These are phyloP conservation scores for Endotricha flammealis DNA, from an alignment of 2,888 invertebrate species.

Conservation along the genomic window DNA sequence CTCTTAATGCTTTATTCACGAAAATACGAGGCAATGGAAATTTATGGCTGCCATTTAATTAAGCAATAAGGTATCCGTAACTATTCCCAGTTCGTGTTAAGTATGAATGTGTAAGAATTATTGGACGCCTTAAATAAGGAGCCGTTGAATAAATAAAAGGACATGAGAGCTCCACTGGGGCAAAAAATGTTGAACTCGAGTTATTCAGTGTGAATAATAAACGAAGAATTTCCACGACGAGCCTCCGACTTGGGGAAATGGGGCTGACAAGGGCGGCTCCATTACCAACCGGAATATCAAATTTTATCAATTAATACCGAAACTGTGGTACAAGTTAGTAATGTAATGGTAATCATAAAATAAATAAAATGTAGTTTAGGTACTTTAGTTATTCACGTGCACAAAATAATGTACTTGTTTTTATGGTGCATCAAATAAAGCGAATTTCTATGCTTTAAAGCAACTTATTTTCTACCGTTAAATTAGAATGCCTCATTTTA, in stretches of 20 bases:
- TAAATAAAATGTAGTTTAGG: too few species aligned
- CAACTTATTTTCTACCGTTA: too few species aligned
- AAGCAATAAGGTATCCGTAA: constrained; percentile 16
- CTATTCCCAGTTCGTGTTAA: constrained; percentile 27
- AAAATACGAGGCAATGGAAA: too few species aligned
- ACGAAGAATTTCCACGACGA: constrained; percentile 50
- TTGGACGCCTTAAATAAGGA: constrained; percentile 45
- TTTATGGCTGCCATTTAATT: constrained; percentile 13
- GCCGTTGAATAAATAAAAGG: constrained; percentile 61
- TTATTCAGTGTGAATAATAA: constrained; percentile 70
- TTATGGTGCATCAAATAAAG: too few species aligned
- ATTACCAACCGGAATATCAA: constrained; percentile 41
- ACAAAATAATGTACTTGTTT: too few species aligned
- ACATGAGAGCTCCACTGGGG: constrained; percentile 49
- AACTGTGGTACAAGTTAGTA: too few species aligned
- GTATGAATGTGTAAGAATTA: constrained; percentile 38
- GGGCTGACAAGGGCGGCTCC: constrained; percentile 33
- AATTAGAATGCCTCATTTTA: too few species aligned
- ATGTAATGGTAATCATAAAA: too few species aligned
- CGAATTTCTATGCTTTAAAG: too few species aligned
- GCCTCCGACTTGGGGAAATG: constrained; percentile 37
- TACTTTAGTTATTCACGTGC: too few species aligned
- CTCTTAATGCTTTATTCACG: too few species aligned
- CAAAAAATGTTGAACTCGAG: constrained; percentile 56
- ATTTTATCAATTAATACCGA: constrained; percentile 44